Base-by-base conservation (phyloP, 1,140 invertebrate genomes). In the Tetraneura akinire region DNA sequence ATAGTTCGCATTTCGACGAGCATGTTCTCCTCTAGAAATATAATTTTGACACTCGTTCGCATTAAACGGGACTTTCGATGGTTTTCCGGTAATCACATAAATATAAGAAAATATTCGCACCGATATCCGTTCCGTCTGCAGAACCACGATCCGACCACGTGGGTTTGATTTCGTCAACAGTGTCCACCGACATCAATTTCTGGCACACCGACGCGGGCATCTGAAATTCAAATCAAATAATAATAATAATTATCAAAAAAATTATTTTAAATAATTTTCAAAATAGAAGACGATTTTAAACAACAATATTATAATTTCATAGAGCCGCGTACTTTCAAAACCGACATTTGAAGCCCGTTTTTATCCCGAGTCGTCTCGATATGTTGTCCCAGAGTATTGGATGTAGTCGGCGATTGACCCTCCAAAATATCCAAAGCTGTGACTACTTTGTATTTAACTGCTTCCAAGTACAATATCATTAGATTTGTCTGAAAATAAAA, bases 391-490 rank as follows among this genome's bases (percentile, higher is more conserved):
- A 97, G 87, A 0, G 94, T 93, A 88, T 96, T 94, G 74, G 90
- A 90, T 8, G 11, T 9, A n/a, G 87, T 88, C 81, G 91, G 88
- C 45, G 90, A 89, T 81, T 91, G 88, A 76, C 91, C 92, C 84
- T 96, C 94, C 42, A 96, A 84, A 84, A 95, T 93, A 62, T 92
- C 90, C 23, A 97, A 85, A 45, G 91, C 91, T 53, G 91, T 91
- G 47, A 94, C 91, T 26, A 97, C 89, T 87, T 98, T 97, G 83
- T 92, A 93, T 82, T 93, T 90, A 9, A 94, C 91, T 0, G 95
- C 96, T 87, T 98, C 96, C 80, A 97, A 87, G 84, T 96, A 98
- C 10, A 94, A 92, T 70, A 97, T 86, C 92, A 96, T 96, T 4
- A 94, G 94, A 83, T 92, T 91, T 89, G 96, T 95, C 95, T 97